Evolutionary conservation across 2,888 invertebrate genomes (phyloP).

Genomic region (Eristalinus aeneus): DNA sequence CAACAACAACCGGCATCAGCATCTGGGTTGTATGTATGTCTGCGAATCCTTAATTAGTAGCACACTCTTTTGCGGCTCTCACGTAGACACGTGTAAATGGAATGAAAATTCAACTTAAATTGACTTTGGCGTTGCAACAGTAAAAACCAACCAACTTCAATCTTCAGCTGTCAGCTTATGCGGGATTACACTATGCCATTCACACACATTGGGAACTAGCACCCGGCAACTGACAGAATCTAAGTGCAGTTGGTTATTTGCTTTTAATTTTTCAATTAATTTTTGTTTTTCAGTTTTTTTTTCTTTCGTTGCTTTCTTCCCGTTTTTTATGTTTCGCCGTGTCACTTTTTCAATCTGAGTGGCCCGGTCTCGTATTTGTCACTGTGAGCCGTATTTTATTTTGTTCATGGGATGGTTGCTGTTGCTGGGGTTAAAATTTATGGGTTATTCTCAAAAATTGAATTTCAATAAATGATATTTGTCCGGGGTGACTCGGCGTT

Average conservation of each 20-base stretch:
- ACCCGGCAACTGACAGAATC: slow-evolving; percentile 16
- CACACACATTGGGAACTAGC: neutral
- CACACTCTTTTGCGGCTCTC: slow-evolving; percentile 23
- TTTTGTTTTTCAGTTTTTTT: slow-evolving; percentile 36
- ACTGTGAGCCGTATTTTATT: neutral
- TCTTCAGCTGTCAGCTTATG: slow-evolving; percentile 68
- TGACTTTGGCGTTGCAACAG: slow-evolving; percentile 46
- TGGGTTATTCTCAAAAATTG: slow-evolving; percentile 4
- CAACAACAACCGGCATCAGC: slow-evolving; percentile 49
- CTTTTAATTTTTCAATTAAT: slow-evolving; percentile 69
- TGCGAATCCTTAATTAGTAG: slow-evolving; percentile 69
- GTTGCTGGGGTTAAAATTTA: slow-evolving; percentile 24
- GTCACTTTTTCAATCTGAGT: slow-evolving; percentile 11
- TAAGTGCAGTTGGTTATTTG: slow-evolving; percentile 59
- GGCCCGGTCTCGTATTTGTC: slow-evolving; percentile 30
- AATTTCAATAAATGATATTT: slow-evolving; percentile 36
- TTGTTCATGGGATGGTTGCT: neutral
- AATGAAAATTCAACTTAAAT: slow-evolving; percentile 63
- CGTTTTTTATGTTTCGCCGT: neutral
- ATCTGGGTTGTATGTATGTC: slow-evolving; percentile 46
- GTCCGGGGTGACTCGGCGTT: neutral
- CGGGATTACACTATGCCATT: slow-evolving; percentile 46
- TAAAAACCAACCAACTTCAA: slow-evolving; percentile 51
- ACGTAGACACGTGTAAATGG: slow-evolving; percentile 8
- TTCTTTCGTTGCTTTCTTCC: neutral